phyloP scores from a whole-genome alignment of 2,113 vertebrate species.

The Phalacrocorax carbo region DNA sequence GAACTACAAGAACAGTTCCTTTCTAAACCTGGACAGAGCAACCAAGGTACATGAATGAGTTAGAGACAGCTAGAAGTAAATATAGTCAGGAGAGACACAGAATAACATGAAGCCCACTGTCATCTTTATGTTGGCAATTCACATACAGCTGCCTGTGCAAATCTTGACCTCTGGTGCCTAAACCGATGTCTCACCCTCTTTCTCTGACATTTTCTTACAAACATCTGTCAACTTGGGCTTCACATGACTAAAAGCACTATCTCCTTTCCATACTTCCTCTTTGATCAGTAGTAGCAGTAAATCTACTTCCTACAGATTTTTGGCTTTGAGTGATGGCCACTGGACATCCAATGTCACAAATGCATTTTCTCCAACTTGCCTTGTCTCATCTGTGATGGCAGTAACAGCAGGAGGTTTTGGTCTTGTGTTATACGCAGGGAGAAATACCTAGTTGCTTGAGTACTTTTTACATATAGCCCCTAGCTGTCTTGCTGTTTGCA shows the following conservation, averaged over 20 bases:
- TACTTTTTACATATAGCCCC: background rate
- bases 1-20: background rate
- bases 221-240: background rate
- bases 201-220: background rate
- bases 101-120: background rate
- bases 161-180: background rate
- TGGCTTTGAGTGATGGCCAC: background rate
- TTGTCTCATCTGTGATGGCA: background rate
- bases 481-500: background rate
- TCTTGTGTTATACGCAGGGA: background rate
- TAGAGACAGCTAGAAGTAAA: background rate
- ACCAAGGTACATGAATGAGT: background rate
- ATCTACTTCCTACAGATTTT: background rate
- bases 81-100: background rate
- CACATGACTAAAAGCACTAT: background rate
- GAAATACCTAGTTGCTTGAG: background rate
- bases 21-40: background rate
- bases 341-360: rapidly evolving
- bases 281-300: background rate
- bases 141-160: background rate
- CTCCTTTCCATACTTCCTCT: background rate
- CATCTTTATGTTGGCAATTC: background rate
- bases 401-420: background rate
- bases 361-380: background rate
- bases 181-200: background rate